Base-by-base conservation (phyloP, 2,797 vertebrate genomes). In the Columba guinea region DNA sequence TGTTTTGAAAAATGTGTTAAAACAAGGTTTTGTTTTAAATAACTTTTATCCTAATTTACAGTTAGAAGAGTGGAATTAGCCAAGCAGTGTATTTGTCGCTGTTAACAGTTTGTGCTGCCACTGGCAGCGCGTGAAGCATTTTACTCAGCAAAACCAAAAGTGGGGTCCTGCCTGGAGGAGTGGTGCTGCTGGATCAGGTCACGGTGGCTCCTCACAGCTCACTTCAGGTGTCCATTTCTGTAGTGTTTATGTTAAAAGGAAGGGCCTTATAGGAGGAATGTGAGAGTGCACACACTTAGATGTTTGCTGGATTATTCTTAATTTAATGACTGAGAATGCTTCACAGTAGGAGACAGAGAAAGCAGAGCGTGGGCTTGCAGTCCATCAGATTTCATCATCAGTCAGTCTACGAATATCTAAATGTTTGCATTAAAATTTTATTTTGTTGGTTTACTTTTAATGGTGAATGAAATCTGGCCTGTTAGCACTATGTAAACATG, bases 1-100 rank as follows among this genome's bases (percentile, higher is more conserved):
- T 82, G 44, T 62, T 95, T 89, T 85, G 67, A 89, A 96, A 95
- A 96, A 94, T 93, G 65, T 81, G 77, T 53, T 94, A 93, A 95
- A 97, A 92, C 55, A 75, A 58, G 73, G 28, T 69, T 95, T 94
- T 95, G 49, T 87, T 95, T 96, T 70, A 92, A 96, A 90, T 69
- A 89, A 82, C 39, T 86, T 94, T 76, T 82, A 53, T 86, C 75
- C 34, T 76, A 74, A 89, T 95, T 87, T 87, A 79, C 70, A 59
- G 60, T 71, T 70, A 39, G 58, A 84, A 77, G 62, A 53, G 32
- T 64, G 24, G 60, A 85, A 91, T 93, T 91, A 78, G 35, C 58
- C 2, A 0, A 70, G 34, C 32, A 80, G 14, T 10, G 22, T 65
- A 19, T 88, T 62, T 84, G 73, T 83, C 71, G 80, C 88, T 26